These are phyloP conservation scores for Perizoma affinitatum DNA, from an alignment of 2,888 invertebrate species.

Conservation along the genomic window DNA sequence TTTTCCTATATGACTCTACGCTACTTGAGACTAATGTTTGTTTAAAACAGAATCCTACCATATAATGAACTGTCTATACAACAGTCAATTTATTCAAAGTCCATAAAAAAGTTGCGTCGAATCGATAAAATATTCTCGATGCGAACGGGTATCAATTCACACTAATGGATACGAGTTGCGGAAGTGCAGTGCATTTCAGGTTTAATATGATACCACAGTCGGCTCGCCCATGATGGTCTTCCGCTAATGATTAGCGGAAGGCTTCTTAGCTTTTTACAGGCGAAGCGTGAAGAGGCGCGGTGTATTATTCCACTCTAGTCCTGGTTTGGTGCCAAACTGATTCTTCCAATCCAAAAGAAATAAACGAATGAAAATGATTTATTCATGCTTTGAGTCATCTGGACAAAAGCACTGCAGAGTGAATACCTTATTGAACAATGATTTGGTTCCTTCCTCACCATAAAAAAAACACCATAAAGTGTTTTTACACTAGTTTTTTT, in stretches of 20 bases:
- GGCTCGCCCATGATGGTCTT: conserved; percentile 22
- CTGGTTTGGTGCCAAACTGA: no score
- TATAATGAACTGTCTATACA: conserved; percentile 6
- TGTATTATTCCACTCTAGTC: no score
- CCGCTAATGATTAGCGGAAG: conserved; percentile 22
- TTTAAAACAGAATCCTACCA: conserved; percentile 9
- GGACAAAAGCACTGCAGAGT: no score
- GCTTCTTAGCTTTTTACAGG: conserved; percentile 6
- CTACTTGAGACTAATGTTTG: no score
- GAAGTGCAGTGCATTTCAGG: conserved; percentile 65
- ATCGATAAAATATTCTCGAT: conserved; percentile 32
- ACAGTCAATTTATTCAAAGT: conserved; percentile 20
- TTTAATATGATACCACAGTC: conserved; percentile 31
- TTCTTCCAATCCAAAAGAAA: no score
- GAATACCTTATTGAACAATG: no score
- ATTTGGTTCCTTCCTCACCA: no score
- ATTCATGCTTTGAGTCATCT: no score
- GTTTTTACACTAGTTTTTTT: no score
- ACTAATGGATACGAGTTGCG: conserved; percentile 61
- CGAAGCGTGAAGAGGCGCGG: conserved; percentile 8
- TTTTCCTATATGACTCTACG: no score
- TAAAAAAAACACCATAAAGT: no score
- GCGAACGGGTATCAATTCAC: conserved; percentile 29
- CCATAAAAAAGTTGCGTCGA: conserved; percentile 15
- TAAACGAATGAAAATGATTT: no score